Conservation (phyloP, 2,888 invertebrate species). For the Periphyllus acericola region DNA sequence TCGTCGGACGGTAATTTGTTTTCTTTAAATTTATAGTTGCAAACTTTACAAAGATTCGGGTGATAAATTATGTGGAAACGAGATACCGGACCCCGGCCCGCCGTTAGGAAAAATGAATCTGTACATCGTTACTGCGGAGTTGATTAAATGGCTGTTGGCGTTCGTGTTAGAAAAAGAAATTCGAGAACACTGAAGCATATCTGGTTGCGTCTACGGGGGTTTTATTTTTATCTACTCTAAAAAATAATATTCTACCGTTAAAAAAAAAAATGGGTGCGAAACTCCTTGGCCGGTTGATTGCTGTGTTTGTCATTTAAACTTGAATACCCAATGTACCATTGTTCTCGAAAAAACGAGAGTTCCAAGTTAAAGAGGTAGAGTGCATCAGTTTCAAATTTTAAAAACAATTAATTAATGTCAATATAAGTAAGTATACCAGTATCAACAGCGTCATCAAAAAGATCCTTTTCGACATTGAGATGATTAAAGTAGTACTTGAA, state of each 20-base stretch:
- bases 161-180: slow-evolving; percentile 46
- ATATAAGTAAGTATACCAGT: too few species aligned
- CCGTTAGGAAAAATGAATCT: slow-evolving; percentile 41
- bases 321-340: too few species aligned
- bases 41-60: slow-evolving; percentile 25
- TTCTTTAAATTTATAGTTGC: neutral
- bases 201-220: slow-evolving; percentile 2
- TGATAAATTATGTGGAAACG: slow-evolving; percentile 56
- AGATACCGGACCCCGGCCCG: slow-evolving; percentile 13
- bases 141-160: slow-evolving; percentile 46
- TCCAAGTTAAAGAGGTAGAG: too few species aligned
- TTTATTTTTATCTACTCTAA: neutral
- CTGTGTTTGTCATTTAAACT: too few species aligned
- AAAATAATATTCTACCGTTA: slow-evolving; percentile 15
- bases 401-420: too few species aligned
- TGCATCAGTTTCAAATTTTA: too few species aligned
- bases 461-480: too few species aligned
- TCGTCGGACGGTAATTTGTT: slow-evolving; percentile 11
- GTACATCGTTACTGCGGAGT: slow-evolving; percentile 20
- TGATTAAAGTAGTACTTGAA: too few species aligned
- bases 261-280: neutral
- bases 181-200: slow-evolving; percentile 37
- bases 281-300: too few species aligned
- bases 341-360: too few species aligned
- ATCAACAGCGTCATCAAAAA: too few species aligned